Conservation (phyloP, 2,113 vertebrate species). For the Scomber scombrus region DNA sequence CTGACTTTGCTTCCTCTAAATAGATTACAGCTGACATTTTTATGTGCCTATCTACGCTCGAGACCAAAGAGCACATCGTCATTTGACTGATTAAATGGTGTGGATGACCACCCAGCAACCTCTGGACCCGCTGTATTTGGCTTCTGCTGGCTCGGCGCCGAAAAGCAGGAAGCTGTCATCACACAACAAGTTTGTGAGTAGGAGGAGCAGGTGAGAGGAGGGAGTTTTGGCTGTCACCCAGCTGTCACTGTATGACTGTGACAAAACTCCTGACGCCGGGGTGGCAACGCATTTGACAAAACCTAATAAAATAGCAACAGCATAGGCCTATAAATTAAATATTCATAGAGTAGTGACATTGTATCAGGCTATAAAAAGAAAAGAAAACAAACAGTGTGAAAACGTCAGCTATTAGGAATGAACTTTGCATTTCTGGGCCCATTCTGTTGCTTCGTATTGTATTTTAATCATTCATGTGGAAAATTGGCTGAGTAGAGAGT, state of each 20-base stretch:
- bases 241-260: slow-evolving; percentile 13
- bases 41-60: background rate
- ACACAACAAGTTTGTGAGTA: slow-evolving; percentile 28
- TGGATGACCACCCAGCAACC: slow-evolving; percentile 17
- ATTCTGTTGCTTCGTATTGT: background rate
- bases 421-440: background rate
- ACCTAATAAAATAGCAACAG: background rate
- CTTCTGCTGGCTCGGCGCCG: slow-evolving; percentile 35
- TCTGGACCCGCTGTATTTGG: slow-evolving; percentile 23
- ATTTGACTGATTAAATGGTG: slow-evolving; percentile 21
- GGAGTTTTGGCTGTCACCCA: slow-evolving; percentile 15
- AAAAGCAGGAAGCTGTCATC: slow-evolving; percentile 47
- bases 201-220: slow-evolving; percentile 59
- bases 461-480: slow-evolving; percentile 36
- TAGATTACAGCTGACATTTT: background rate
- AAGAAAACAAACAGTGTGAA: background rate
- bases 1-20: background rate
- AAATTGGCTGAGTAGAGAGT: background rate
- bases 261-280: slow-evolving; percentile 21
- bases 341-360: background rate
- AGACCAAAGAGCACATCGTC: background rate
- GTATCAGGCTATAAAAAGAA: background rate
- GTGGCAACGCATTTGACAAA: background rate
- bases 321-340: too few relatives aligned
- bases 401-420: background rate